Evolutionary conservation across 1,140 invertebrate species (phyloP).

Genomic region (Trichoplusia ni): DNA sequence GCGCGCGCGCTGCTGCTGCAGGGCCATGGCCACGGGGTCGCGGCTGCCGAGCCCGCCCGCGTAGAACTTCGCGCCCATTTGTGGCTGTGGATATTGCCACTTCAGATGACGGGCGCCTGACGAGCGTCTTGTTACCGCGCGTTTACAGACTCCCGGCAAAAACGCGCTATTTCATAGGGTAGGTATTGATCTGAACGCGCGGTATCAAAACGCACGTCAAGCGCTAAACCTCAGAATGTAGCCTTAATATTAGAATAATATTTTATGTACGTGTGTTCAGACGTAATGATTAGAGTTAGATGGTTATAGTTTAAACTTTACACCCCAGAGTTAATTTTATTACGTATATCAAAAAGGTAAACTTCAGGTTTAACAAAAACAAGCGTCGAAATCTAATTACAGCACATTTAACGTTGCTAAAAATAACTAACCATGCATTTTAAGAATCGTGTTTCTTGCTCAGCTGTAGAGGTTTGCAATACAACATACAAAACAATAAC

Average conservation of each 20-base stretch:
- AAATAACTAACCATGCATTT: no score
- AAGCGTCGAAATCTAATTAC: no score
- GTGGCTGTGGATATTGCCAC: background rate
- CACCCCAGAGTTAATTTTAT: no score
- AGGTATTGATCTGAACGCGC: conserved; percentile 5
- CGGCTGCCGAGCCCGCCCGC: conserved; percentile 78
- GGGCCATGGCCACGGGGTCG: conserved; percentile 76
- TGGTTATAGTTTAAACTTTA: no score
- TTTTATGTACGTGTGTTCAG: no score
- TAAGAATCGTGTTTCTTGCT: no score
- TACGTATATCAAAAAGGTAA: no score
- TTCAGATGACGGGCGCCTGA: conserved; percentile 19
- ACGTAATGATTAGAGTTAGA: no score
- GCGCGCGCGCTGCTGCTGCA: conserved; percentile 73
- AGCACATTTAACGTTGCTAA: no score
- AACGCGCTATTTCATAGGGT: background rate
- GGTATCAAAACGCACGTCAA: conserved; percentile 14
- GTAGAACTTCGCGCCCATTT: conserved; percentile 76
- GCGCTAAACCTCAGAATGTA: conserved; percentile 1
- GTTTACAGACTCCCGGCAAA: background rate
- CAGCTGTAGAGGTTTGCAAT: no score
- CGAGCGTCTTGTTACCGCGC: background rate
- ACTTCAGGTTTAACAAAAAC: no score
- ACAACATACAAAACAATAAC: no score
- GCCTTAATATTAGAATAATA: background rate